Evolutionary conservation across 2,797 vertebrate species (phyloP).

Genomic region (Cryptoprocta ferox): DNA sequence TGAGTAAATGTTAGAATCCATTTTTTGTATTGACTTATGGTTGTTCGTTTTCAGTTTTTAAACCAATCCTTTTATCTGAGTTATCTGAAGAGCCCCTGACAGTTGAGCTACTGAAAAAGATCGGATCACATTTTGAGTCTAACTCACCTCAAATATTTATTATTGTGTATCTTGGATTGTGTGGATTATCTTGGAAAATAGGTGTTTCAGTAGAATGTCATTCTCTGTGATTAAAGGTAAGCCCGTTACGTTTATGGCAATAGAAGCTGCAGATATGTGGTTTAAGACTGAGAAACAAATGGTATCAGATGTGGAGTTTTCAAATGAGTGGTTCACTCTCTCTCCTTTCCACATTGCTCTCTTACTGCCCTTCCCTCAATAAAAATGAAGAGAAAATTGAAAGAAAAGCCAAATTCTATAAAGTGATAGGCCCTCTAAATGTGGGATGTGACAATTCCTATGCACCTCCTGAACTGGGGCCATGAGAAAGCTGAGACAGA

Average conservation of each 20-base stretch:
- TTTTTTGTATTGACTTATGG: neutral
- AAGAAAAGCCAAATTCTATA: neutral
- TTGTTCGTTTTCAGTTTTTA: slow-evolving; percentile 26
- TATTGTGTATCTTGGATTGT: slow-evolving; percentile 6
- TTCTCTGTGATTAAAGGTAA: neutral
- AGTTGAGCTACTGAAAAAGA: neutral
- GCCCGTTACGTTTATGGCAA: neutral
- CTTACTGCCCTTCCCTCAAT: neutral
- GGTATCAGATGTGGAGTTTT: neutral
- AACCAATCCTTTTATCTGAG: neutral
- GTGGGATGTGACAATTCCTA: neutral
- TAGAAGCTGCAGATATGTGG: neutral
- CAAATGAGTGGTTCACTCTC: neutral
- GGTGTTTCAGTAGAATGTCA: neutral
- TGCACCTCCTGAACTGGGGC: neutral
- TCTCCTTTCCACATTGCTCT: neutral
- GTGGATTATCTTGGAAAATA: slow-evolving; percentile 14
- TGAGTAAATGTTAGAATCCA: neutral
- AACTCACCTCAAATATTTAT: slow-evolving; percentile 2
- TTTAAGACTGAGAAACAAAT: neutral
- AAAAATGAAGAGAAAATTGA: neutral
- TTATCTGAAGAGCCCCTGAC: neutral
- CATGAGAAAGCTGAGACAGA: neutral
- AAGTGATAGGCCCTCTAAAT: neutral
- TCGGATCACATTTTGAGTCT: neutral